Percentiles rank a stretch among this genome's conserved stretches.
Evolutionary conservation across 2,888 invertebrate genomes (phyloP).

Genomic region (Drosophila infuscata): DNA sequence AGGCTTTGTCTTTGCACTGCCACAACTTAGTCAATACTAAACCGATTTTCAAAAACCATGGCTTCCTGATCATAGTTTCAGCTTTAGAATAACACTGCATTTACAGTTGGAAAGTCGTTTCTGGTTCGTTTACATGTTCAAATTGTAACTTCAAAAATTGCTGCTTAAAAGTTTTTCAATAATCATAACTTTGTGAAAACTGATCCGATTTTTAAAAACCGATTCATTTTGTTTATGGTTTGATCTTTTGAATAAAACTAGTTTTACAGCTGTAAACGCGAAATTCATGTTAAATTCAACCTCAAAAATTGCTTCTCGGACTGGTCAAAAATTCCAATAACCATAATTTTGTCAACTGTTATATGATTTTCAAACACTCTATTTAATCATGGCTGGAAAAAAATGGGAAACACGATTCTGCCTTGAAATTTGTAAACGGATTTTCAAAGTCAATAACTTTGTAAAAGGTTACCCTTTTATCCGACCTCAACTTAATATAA

Average conservation of each 20-base stretch:
- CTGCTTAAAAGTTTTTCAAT: neutral
- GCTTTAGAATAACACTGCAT: neutral
- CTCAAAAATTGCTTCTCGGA: neutral
- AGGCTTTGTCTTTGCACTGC: neutral
- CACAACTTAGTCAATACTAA: neutral
- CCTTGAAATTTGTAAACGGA: rapidly evolving
- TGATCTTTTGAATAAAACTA: neutral
- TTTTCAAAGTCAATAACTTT: too few species aligned
- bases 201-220: neutral
- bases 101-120: neutral
- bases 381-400: too few species aligned
- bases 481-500: neutral
- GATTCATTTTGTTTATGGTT: neutral
- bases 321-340: too few species aligned
- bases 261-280: neutral
- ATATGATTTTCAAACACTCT: too few species aligned
- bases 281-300: neutral
- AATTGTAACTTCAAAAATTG: neutral
- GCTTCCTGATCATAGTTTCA: neutral
- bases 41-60: neutral
- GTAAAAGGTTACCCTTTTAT: neutral
- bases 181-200: neutral
- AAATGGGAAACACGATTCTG: neutral
- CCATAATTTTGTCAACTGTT: too few species aligned
- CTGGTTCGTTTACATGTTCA: rapidly evolving